Percentiles rank a stretch among this genome's conserved stretches.
Evolutionary conservation across 2,113 vertebrate species (phyloP).

Genomic region (Spheniscus mendiculus): DNA sequence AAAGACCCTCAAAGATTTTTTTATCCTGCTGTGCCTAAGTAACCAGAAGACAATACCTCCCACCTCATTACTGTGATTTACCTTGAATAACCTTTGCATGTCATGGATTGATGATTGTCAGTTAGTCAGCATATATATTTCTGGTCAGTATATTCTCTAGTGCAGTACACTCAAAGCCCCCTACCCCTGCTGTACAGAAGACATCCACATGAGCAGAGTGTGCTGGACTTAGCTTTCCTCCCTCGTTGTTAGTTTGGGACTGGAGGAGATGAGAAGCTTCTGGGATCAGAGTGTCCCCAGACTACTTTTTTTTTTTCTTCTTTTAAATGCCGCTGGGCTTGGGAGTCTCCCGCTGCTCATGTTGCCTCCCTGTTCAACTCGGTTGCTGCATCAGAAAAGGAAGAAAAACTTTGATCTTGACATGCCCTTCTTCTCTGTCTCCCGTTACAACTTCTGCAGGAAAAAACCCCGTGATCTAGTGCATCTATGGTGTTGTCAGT

Average conservation of each 20-base stretch:
- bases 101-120: neutral
- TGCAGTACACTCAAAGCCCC: neutral
- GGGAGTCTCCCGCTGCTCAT: neutral
- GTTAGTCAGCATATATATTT: neutral
- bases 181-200: neutral
- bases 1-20: conserved; percentile 42
- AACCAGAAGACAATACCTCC: conserved; percentile 31
- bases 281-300: neutral
- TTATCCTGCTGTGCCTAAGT: conserved; percentile 52
- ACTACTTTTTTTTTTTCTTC: neutral
- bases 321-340: neutral
- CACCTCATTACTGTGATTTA: conserved; percentile 34
- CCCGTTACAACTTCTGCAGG: neutral
- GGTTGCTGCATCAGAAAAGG: neutral
- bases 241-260: neutral
- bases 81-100: conserved; percentile 27
- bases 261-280: neutral
- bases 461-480: neutral
- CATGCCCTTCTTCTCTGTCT: neutral
- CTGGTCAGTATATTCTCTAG: neutral
- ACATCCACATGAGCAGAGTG: neutral
- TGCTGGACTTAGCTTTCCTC: neutral
- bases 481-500: neutral
- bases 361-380: neutral
- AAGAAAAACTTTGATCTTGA: conserved; percentile 7